Base-by-base conservation (phyloP, 2,888 invertebrate genomes). In the Pyrrhia umbra region DNA sequence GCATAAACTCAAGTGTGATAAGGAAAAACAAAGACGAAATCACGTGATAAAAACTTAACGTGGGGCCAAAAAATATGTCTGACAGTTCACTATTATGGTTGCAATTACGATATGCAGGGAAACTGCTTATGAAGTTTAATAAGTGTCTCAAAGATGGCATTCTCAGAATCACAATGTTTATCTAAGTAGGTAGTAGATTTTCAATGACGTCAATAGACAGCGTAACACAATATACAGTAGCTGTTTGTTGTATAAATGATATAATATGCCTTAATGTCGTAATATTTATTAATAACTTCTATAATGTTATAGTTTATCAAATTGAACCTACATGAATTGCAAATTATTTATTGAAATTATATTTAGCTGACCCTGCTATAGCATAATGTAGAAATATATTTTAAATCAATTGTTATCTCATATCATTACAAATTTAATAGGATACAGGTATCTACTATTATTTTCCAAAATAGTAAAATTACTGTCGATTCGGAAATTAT, bases 1-100 rank as follows among this genome's bases (percentile, higher is more conserved):
- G 88, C 90, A 80, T 23, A 72, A 64, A 50, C 62, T 47, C 39
- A 82, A 75, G 30, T 37, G 55, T 57, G 65, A 69, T 23, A 68
- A 57, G 43, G 42, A 21, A 15, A 68, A 64, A 27, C 47, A 73
- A 46, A 67, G 43, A 47, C 71, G 69, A 47, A 51, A 50, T 42
- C 58, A 55, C 34, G 46, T 63, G 46, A 72, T 67, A 47, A 68
- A 58, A 49, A 50, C 68, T 2, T 67, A 55, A 51, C 18, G 39
- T 66, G 79, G 75, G 75, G 68, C 68, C 81, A 70, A 80, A 74
- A 42, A 54, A n/a, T 8, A 18, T 30, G 16, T 21, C 21, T 30
- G 13, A 58, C 30, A 1, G 46, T 16, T 16, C 2, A 18, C 45
- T 40, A 8, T 20, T 30, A 37, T 21, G 13, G 30, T 37, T 45